Percentiles rank a stretch among this genome's conserved stretches.
phyloP scores from a whole-genome alignment of 1,140 invertebrate species.

The Tetraneura akinire region DNA sequence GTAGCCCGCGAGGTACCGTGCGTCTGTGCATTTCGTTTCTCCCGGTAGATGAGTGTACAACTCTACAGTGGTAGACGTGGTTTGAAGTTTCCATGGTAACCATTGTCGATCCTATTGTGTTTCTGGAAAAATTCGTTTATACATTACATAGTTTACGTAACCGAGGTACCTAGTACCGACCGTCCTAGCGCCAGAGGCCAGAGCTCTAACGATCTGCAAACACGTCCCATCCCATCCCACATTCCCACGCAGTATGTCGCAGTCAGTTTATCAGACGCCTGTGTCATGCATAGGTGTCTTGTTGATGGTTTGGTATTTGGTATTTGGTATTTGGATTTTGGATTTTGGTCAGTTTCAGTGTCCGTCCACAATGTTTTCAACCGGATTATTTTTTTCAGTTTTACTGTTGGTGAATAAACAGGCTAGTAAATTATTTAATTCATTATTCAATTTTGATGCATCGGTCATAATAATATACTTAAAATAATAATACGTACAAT shows the following conservation, averaged over 20 bases:
- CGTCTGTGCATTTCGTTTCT: too few relatives aligned
- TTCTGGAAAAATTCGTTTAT: neutral
- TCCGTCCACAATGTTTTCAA: neutral
- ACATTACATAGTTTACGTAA: neutral
- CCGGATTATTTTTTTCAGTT: neutral
- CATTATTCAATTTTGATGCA: too few relatives aligned
- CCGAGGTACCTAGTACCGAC: neutral
- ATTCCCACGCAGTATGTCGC: neutral
- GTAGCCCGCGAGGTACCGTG: too few relatives aligned
- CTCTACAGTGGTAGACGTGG: neutral
- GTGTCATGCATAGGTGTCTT: too few relatives aligned
- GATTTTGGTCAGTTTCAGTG: too few relatives aligned
- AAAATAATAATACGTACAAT: too few relatives aligned
- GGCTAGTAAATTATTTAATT: too few relatives aligned
- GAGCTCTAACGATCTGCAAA: conserved; percentile 14
- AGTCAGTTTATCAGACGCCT: too few relatives aligned
- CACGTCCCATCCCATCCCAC: neutral
- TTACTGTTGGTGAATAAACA: neutral
- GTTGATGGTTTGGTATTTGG: too few relatives aligned
- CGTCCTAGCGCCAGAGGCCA: neutral
- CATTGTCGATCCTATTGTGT: neutral
- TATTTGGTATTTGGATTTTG: too few relatives aligned
- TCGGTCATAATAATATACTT: too few relatives aligned
- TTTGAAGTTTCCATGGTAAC: conserved; percentile 16
- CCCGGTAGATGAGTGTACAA: too few relatives aligned